phyloP scores from a whole-genome alignment of 2,888 invertebrate species.

The Tetheella fluctuosa region DNA sequence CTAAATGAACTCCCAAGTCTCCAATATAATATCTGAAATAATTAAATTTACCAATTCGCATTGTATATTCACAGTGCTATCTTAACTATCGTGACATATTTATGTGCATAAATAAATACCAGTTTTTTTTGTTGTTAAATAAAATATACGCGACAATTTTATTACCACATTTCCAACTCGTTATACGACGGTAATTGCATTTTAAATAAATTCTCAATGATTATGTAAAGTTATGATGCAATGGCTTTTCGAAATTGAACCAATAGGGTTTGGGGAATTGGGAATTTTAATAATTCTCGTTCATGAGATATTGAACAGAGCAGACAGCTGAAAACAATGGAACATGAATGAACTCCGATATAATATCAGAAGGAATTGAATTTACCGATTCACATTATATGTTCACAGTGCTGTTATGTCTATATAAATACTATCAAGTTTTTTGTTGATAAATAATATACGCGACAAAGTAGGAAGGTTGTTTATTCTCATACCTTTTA shows the following conservation, averaged over 20 bases:
- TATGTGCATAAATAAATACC: no score
- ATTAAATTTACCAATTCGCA: no score
- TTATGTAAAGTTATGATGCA: neutral
- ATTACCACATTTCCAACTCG: neutral
- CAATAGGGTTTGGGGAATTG: neutral
- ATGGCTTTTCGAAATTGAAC: neutral
- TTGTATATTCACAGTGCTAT: no score
- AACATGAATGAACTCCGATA: neutral
- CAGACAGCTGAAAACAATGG: no score
- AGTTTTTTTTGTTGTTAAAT: no score
- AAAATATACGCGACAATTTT: no score
- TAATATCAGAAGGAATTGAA: neutral
- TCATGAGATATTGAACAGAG: neutral
- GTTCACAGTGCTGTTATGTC: slow-evolving; percentile 16
- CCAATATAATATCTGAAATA: no score
- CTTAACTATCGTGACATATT: no score
- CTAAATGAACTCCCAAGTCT: no score
- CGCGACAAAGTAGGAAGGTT: slow-evolving; percentile 55
- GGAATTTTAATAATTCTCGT: neutral
- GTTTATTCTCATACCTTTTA: slow-evolving; percentile 63
- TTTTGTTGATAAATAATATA: slow-evolving; percentile 26
- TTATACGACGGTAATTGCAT: neutral
- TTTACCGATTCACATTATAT: neutral
- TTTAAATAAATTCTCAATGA: neutral
- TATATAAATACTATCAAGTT: slow-evolving; percentile 20